Percentiles rank a stretch among this genome's conserved stretches.
Evolutionary conservation across 1,140 invertebrate genomes (phyloP).

Genomic region (Olivierus martensii): DNA sequence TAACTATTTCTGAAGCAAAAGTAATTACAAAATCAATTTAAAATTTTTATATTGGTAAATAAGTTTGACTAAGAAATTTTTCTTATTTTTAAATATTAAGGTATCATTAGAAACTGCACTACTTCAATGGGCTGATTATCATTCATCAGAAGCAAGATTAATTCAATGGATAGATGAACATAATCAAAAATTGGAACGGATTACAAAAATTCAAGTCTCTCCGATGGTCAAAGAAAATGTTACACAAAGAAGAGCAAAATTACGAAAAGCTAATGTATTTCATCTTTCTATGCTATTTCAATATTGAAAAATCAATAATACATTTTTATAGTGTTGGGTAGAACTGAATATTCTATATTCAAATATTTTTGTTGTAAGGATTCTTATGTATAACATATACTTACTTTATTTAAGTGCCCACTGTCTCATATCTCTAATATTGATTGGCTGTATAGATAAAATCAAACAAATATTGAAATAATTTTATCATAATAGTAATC

Average conservation of each 20-base stretch:
- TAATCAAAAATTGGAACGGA: constrained; percentile 85
- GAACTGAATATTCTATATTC: too few species aligned
- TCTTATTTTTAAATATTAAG: constrained; percentile 1
- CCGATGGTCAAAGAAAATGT: constrained; percentile 13
- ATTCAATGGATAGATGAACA: constrained; percentile 91
- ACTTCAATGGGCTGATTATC: constrained; percentile 90
- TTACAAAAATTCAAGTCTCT: constrained; percentile 43
- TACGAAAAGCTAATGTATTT: constrained; percentile 17
- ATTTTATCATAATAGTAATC: too few species aligned
- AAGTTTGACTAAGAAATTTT: too few species aligned
- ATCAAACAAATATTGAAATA: too few species aligned
- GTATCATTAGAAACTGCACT: constrained; percentile 81
- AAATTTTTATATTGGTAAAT: background rate
- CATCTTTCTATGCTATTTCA: too few species aligned
- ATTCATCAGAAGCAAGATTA: constrained; percentile 74
- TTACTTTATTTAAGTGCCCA: too few species aligned
- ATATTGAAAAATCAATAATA: too few species aligned
- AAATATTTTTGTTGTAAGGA: too few species aligned
- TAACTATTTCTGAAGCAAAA: constrained; percentile 83
- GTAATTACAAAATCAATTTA: background rate
- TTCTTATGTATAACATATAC: too few species aligned
- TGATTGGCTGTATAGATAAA: too few species aligned
- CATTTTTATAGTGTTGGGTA: too few species aligned
- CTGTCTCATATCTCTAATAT: too few species aligned
- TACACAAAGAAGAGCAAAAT: constrained; percentile 9